Base-by-base conservation (phyloP, 2,113 vertebrate species). In the Burhinus oedicnemus region DNA sequence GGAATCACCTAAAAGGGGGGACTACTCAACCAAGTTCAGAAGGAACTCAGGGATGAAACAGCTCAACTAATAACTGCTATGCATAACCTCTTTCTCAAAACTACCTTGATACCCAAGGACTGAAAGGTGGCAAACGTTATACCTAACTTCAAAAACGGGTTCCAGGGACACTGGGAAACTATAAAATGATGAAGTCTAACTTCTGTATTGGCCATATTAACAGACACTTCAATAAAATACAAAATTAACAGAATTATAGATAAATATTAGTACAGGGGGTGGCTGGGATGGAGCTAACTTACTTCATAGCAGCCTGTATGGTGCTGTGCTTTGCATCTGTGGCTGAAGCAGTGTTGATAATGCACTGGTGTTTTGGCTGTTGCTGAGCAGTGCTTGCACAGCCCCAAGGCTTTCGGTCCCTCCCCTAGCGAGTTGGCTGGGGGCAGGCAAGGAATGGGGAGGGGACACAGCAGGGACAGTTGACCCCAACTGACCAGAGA, bases 381-480 rank as follows among this genome's bases (percentile, higher is more conserved):
- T 10, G 27, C 68, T 47, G 8, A 68, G 34, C 61, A 61, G 52
- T 47, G 29, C 21, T 45, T 42, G 22, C 65, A 45, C 20, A 72
- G 38, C 34, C 11, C 22, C 34, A n/a, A 32, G 44, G 16, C 8
- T 38, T 57, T 64, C 19, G 38, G 20, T n/a, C 7, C 22, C 25
- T n/a, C 7, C 22, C 7, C 5, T 49, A 45, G 23, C 0, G 1
- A 36, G n/a, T 17, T 36, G 30, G 4, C 40, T 34, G 30, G 5
- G 22, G 5, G 18, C 34, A 8, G 30, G 25, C 2, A 6, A 75
- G 25, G 17, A 26, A 8, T 6, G 68, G 12, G 9, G 49, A 36
- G 30, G 9, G 7, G 17, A 57, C 47, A 70, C 13, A 30, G 55
- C 23, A 47, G 54, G 15, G 47, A 55, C 15, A 45, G 11, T 30